Evolutionary conservation across 2,113 vertebrate genomes (phyloP), one percentile per base, ranked within the genome.

Genomic region (Callocephalon fimbriatum): DNA sequence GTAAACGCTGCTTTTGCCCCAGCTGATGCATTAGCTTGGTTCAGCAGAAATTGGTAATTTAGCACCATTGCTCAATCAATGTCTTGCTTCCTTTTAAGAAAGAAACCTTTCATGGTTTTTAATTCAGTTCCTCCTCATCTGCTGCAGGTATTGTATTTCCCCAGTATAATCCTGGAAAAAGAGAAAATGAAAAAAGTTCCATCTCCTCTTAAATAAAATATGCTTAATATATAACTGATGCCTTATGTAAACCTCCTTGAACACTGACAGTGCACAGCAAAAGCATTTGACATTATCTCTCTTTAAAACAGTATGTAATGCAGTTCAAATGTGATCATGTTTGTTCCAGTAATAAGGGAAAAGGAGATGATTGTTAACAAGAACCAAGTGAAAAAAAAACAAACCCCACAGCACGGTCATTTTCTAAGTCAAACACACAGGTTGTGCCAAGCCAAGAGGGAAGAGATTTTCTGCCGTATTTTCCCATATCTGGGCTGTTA

Each of bases 261-360:
- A 47, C 63, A 27, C 23, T 32, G 79, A 13, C 8, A 18, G 62
- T 3, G 29, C 71, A 35, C 5, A 32, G 63, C 31, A 58, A 53
- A 65, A 50, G 31, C 1, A 0, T 48, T 58, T 38, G 76, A 67
- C 2, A 2, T 2, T 15, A 2, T 74, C 44, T 66, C 59, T 62
- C 38, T 87, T 58, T 51, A 58, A 62, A 90, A 8, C 29, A 10
- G 5, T 5, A 4, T 6, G 38, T 63, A 50, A 62, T 1, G 12
- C 32, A 17, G 47, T 61, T 85, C 77, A 84, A 21, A n/a, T 19
- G 35, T 29, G 22, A 54, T 84, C 31, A 1, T 75, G 47, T 91
- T 94, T 93, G 66, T 96, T 93, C 92, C 93, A 45, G 86, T 93
- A 87, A 94, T 21, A 71, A 91, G 58, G 76, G 84, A 90, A 86